phyloP scores from a whole-genome alignment of 2,888 invertebrate species.

The Melieria crassipennis region DNA sequence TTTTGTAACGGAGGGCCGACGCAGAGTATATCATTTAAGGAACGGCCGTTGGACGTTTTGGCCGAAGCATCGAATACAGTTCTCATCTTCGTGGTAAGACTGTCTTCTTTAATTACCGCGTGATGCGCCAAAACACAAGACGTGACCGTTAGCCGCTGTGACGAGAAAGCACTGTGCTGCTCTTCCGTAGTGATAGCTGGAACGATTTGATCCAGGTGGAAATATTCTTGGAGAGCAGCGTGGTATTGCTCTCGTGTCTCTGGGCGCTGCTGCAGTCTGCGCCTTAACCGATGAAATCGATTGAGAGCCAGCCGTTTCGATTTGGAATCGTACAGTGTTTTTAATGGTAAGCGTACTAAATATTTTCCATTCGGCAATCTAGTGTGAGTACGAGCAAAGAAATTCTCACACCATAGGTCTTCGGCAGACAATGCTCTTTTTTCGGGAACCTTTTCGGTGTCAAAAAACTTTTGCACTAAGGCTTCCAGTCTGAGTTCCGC shows the following conservation, averaged over 20 bases:
- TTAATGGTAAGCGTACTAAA: conserved; percentile 31
- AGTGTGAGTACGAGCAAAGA: conserved; percentile 26
- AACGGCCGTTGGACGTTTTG: conserved; percentile 23
- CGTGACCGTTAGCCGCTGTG: conserved; percentile 12
- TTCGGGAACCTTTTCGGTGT: conserved; percentile 18
- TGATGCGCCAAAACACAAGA: conserved; percentile 29
- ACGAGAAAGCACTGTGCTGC: conserved; percentile 21
- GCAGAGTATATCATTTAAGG: conserved; percentile 26
- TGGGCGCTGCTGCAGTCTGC: conserved; percentile 7
- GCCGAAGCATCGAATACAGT: conserved; percentile 28
- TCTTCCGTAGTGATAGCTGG: conserved; percentile 32
- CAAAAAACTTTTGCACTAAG: conserved; percentile 31
- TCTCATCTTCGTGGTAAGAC: conserved; percentile 12
- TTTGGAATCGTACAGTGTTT: conserved; percentile 22
- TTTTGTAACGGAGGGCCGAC: conserved; percentile 18
- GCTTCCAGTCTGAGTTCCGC: conserved; percentile 19
- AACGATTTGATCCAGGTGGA: conserved; percentile 30
- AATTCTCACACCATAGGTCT: conserved; percentile 39
- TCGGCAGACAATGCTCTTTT: conserved; percentile 14
- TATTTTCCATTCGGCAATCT: conserved; percentile 28
- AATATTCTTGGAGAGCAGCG: conserved; percentile 26
- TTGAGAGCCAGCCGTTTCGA: conserved; percentile 36
- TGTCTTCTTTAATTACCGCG: conserved; percentile 16
- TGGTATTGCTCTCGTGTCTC: conserved; percentile 11
- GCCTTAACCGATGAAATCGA: conserved; percentile 26